Evolutionary conservation across 1,140 invertebrate species (phyloP), one percentile per base, ranked within the genome.

Genomic region (Rhyacophila brunnea): DNA sequence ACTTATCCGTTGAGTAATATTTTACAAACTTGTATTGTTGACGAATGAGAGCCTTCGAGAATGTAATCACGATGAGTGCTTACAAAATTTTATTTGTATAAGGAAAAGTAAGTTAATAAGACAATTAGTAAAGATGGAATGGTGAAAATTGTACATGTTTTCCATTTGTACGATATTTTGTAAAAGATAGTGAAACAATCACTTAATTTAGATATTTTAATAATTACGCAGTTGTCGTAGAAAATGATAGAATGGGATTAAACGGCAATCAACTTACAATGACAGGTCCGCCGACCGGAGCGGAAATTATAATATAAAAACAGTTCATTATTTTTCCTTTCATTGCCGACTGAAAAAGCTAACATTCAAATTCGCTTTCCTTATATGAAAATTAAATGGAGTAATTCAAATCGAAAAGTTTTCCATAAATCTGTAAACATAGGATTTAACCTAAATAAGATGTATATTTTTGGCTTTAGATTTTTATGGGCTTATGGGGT

Each of bases 391-490:
- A 28, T 28, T 28, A 28, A 28, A 28, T 28, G 23, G 23, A 28
- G 23, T 28, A 28, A 28, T 28, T 28, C 3, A 28, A 28, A 28
- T 28, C 23, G 9, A 28, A 28, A 28, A 28, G 23, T 28, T 28
- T 28, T 28, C 23, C 23, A 40, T 17, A 45, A 9, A 57, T 9
- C 18, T 57, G 47, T 57, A 57, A 36, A 40, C 40, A 20, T 42
- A 28, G 23, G 23, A 62, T 20, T 19, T 57, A 51, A 50, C 43
- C 50, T 45, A 50, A 32, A 17, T 43, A 50, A 58, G 55, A 48
- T 52, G 52, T 64, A 64, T 64, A 64, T 55, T 49, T 47, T 55
- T 59, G 20, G 56, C 61, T 63, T 63, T 63, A 63, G 56, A 63
- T 58, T 55, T 46, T 64, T 56, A 56, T 42, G 62, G 62, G 62